Evolutionary conservation across 1,140 invertebrate genomes (phyloP).

Genomic region (Drosophila arizonae): DNA sequence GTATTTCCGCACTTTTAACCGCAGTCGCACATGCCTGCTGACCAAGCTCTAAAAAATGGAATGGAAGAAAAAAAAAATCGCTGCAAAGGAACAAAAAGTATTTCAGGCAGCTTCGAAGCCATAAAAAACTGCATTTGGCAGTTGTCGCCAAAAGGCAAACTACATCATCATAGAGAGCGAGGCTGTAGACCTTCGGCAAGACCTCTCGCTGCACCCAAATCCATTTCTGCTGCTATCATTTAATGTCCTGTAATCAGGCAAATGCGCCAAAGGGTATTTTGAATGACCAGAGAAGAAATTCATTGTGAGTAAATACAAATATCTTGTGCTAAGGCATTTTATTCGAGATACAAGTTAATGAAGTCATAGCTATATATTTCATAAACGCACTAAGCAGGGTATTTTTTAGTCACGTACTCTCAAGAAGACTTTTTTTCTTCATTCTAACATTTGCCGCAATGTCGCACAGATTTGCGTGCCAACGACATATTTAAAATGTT

Average conservation of each 20-base stretch:
- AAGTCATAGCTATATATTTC: too few relatives aligned
- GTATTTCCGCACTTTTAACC: slow-evolving; percentile 80
- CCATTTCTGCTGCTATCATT: background rate
- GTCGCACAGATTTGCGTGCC: slow-evolving; percentile 76
- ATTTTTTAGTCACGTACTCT: background rate
- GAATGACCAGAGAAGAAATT: background rate
- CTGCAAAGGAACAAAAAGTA: slow-evolving; percentile 61
- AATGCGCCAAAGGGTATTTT: background rate
- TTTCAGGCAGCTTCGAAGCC: slow-evolving; percentile 76
- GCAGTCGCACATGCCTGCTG: slow-evolving; percentile 63
- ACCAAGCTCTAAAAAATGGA: slow-evolving; percentile 56
- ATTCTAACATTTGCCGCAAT: slow-evolving; percentile 62
- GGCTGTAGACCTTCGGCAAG: slow-evolving; percentile 8
- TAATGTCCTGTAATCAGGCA: background rate
- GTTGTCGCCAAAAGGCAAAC: slow-evolving; percentile 62
- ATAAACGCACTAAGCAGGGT: background rate
- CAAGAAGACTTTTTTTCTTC: slow-evolving; percentile 25
- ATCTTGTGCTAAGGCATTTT: background rate
- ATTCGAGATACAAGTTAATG: background rate
- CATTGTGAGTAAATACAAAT: too few relatives aligned
- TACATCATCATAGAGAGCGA: slow-evolving; percentile 43
- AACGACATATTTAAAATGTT: slow-evolving; percentile 80
- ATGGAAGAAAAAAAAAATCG: slow-evolving; percentile 22
- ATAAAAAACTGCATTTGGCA: slow-evolving; percentile 81
- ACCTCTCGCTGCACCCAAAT: slow-evolving; percentile 8